These are phyloP conservation scores for Microctonus hyperodae DNA, from an alignment of 2,888 invertebrate genomes.

Conservation along the genomic window DNA sequence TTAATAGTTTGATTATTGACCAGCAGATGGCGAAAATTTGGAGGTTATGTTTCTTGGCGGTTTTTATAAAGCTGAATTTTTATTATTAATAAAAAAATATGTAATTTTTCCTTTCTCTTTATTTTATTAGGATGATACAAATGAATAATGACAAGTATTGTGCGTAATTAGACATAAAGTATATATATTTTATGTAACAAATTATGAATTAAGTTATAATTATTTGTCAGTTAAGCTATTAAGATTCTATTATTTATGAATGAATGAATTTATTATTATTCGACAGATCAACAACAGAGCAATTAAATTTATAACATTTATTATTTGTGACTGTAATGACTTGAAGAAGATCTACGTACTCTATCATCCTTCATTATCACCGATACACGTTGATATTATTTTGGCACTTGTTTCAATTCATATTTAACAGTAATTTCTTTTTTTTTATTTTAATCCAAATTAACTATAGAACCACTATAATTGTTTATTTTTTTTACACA, in stretches of 20 bases:
- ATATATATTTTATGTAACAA: not conserved
- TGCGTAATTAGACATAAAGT: not conserved
- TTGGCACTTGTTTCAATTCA: not conserved
- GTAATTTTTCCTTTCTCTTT: not conserved
- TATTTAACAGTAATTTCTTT: too few relatives aligned
- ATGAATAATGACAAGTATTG: too few relatives aligned
- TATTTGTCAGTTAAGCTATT: not conserved
- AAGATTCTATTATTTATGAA: not conserved
- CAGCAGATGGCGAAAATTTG: not conserved
- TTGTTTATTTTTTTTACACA: not conserved
- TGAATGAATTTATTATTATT: not conserved
- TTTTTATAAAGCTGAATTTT: not conserved
- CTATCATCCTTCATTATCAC: too few relatives aligned
- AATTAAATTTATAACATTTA: not conserved
- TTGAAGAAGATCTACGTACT: not conserved
- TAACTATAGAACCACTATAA: too few relatives aligned
- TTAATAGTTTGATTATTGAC: not conserved
- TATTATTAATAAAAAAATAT: not conserved
- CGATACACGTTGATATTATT: not conserved
- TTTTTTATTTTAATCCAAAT: not conserved
- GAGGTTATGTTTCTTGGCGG: not conserved
- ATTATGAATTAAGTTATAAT: not conserved
- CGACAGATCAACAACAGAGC: not conserved
- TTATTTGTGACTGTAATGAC: not conserved
- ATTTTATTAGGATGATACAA: not conserved